Conservation (phyloP, 2,113 vertebrate genomes). For the Diadophis punctatus region DNA sequence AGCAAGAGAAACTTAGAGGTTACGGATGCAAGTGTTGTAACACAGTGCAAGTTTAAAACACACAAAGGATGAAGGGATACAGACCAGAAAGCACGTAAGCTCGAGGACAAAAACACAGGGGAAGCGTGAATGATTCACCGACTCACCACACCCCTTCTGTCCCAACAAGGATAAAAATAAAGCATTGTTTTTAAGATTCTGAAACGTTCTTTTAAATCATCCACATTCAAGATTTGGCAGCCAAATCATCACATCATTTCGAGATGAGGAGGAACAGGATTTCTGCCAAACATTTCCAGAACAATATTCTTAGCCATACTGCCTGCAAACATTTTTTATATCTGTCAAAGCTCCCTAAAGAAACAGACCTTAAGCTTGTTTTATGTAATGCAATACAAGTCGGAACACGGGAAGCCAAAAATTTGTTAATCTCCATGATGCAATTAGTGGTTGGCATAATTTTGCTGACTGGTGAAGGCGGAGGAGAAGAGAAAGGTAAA, state of each 20-base stretch:
- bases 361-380: constrained; percentile 33
- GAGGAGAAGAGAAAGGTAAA: constrained; percentile 4
- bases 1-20: not conserved
- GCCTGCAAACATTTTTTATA: constrained; percentile 22
- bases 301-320: constrained; percentile 37
- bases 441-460: constrained; percentile 49
- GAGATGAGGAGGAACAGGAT: constrained; percentile 32
- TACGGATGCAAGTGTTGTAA: not conserved
- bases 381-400: constrained; percentile 43
- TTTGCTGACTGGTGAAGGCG: constrained; percentile 30
- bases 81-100: not conserved
- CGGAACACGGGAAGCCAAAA: constrained; percentile 42
- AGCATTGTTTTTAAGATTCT: constrained; percentile 1
- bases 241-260: constrained; percentile 32
- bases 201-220: constrained; percentile 33
- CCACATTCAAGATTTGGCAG: constrained; percentile 38
- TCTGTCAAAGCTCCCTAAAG: constrained; percentile 26
- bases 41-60: not conserved
- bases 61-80: not conserved
- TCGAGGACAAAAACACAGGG: not conserved
- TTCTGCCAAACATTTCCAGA: constrained; percentile 37
- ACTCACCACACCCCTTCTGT: constrained; percentile 19
- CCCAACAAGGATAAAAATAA: constrained; percentile 20
- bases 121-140: constrained; percentile 7
- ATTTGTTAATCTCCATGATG: constrained; percentile 40